Evolutionary conservation across 2,888 invertebrate genomes (phyloP), one percentile per base, ranked within the genome.

Genomic region (Neocrepidodera transversa): DNA sequence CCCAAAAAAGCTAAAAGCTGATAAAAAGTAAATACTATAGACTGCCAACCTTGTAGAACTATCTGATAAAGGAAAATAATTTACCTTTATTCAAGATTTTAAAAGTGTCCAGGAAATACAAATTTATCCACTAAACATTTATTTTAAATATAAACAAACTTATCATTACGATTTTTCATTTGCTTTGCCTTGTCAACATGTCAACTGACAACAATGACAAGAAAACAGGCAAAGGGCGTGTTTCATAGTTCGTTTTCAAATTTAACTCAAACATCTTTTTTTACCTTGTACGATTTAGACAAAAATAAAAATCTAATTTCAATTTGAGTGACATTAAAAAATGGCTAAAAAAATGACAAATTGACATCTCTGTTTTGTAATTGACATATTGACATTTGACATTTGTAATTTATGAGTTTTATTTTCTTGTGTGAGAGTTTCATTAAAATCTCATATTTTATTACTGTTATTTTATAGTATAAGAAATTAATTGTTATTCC

Each of bases 1-100:
- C 64, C 56, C 47, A 64, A 59, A 62, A n/a, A 67, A 64, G 63
- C 66, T 62, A 65, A 54, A 66, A 66, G 66, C 67, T 64, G 20
- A 50, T 56, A 54, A 67, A 65, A 58, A 50, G 36, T 58, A 65
- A 49, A 57, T 60, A 61, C 56, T 28, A 38, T 30, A 63, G 32
- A 48, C 57, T 62, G 57, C 58, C 45, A 61, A 63, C 64, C 60
- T 57, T 40, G 17, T 18, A 42, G 6, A 13, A 13, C 26, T 45
- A 45, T 45, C n/a, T 45, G 14, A 16, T 47, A 47, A 11, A 16
- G 13, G 23, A 54, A 45, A 45, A 23, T 16, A 13, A 26, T 54
- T 6, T 54, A 54, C 54, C 54, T 54, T 54, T 54, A 54, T 45
- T 54, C 54, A 54, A 45, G 45, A 54, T 36, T 54, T 47, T 45